Conservation (phyloP, 2,797 vertebrate species). For the Taenioides sp. region DNA sequence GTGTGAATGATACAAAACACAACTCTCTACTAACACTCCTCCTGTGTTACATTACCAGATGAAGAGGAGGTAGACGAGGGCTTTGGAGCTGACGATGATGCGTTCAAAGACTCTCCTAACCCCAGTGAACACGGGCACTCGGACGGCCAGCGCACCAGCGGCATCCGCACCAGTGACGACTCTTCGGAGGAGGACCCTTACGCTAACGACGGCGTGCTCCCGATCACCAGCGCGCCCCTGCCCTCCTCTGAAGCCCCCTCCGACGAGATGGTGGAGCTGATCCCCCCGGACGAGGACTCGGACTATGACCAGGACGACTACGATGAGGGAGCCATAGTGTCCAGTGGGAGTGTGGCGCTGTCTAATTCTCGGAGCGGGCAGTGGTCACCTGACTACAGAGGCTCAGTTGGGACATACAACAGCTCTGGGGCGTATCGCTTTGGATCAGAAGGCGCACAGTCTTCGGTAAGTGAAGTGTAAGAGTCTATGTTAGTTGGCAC, state of each 20-base stretch:
- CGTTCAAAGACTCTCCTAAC: slow-evolving; percentile 95
- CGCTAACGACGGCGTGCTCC: slow-evolving; percentile 86
- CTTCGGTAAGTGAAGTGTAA: slow-evolving; percentile 82
- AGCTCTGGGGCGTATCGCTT: slow-evolving; percentile 91
- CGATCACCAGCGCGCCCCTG: slow-evolving; percentile 70
- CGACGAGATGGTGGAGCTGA: slow-evolving; percentile 79
- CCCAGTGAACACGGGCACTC: slow-evolving; percentile 95
- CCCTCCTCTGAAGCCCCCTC: slow-evolving; percentile 65
- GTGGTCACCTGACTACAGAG: slow-evolving; percentile 91
- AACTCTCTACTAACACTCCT: too few relatives aligned
- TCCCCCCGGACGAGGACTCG: slow-evolving; percentile 87
- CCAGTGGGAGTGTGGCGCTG: slow-evolving; percentile 88
- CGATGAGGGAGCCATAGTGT: slow-evolving; percentile 86
- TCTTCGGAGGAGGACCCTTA: slow-evolving; percentile 97
- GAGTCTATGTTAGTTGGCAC: neutral
- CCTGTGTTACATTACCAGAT: slow-evolving; percentile 42
- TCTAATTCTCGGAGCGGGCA: slow-evolving; percentile 85
- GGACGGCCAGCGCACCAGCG: slow-evolving; percentile 92
- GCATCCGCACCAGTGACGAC: slow-evolving; percentile 96
- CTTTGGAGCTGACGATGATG: slow-evolving; percentile 92
- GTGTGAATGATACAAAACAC: too few relatives aligned
- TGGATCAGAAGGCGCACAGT: slow-evolving; percentile 94
- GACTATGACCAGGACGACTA: slow-evolving; percentile 92
- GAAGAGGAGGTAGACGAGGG: slow-evolving; percentile 95
- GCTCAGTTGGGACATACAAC: slow-evolving; percentile 90